Evolutionary conservation across 2,888 invertebrate species (phyloP).

Genomic region (Temnothorax rugatulus): DNA sequence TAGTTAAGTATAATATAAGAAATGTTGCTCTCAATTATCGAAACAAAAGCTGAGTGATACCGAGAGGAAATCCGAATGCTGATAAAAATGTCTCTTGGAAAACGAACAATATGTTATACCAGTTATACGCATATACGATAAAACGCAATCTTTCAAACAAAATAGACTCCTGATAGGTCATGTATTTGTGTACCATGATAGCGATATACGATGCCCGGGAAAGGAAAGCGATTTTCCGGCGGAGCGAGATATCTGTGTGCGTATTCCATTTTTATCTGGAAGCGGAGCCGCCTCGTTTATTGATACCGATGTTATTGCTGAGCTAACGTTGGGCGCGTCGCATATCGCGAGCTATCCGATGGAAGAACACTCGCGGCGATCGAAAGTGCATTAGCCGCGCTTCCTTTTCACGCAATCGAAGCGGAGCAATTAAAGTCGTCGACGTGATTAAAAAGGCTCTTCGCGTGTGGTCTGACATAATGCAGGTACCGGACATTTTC

Average conservation of each 20-base stretch:
- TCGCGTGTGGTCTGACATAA: slow-evolving; percentile 18
- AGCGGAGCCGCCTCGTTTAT: background rate
- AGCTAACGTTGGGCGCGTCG: slow-evolving; percentile 1
- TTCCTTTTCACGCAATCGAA: slow-evolving; percentile 36
- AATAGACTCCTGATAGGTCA: background rate
- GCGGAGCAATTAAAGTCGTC: slow-evolving; percentile 15
- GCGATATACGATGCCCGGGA: background rate
- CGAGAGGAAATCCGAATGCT: background rate
- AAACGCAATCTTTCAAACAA: slow-evolving; percentile 27
- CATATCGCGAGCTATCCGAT: background rate
- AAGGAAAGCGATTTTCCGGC: slow-evolving; percentile 42
- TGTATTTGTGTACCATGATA: background rate
- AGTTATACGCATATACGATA: slow-evolving; percentile 6
- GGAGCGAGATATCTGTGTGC: background rate
- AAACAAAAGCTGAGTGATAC: background rate
- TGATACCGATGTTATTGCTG: slow-evolving; percentile 37
- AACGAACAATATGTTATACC: background rate
- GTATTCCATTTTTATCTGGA: slow-evolving; percentile 3
- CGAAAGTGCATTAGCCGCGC: slow-evolving; percentile 34
- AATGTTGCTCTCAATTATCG: background rate
- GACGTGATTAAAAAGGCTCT: slow-evolving; percentile 39
- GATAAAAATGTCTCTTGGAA: slow-evolving; percentile 2
- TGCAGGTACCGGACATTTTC: slow-evolving; percentile 25
- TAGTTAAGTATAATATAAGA: background rate
- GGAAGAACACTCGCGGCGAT: slow-evolving; percentile 26